Evolutionary conservation across 2,888 invertebrate genomes (phyloP).

Genomic region (Tetropium fuscum): DNA sequence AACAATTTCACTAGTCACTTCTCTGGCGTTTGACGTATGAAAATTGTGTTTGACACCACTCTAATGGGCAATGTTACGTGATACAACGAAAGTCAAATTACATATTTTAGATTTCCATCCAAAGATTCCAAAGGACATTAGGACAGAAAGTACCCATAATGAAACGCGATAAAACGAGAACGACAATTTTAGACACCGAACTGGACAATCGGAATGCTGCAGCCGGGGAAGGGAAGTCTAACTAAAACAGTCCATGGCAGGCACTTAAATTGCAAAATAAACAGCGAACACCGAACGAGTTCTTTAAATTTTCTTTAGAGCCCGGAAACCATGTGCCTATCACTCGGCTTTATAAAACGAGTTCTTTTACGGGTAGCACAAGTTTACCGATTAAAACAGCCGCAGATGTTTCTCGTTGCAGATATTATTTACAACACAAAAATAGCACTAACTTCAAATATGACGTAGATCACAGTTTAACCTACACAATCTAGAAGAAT

Average conservation of each 20-base stretch:
- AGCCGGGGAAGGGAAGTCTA: slow-evolving; percentile 41
- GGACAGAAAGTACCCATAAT: slow-evolving; percentile 15
- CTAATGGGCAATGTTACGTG: slow-evolving; percentile 46
- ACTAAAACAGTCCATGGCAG: slow-evolving; percentile 39
- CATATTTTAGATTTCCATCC: slow-evolving; percentile 11
- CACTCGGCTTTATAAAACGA: slow-evolving; percentile 63
- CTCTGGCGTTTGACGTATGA: slow-evolving; percentile 46
- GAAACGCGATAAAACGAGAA: slow-evolving; percentile 34
- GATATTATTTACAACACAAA: slow-evolving; percentile 46
- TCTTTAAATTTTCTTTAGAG: slow-evolving; percentile 43
- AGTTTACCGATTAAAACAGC: slow-evolving; percentile 52
- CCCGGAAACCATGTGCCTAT: slow-evolving; percentile 69
- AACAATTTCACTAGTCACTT: slow-evolving; percentile 48
- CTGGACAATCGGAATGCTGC: slow-evolving; percentile 36
- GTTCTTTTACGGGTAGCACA: slow-evolving; percentile 60
- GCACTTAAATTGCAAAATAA: slow-evolving; percentile 42
- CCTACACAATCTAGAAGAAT: slow-evolving; percentile 53
- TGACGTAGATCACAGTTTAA: slow-evolving; percentile 45
- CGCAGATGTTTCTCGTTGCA: slow-evolving; percentile 55
- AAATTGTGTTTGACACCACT: slow-evolving; percentile 47
- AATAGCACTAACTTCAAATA: slow-evolving; percentile 48
- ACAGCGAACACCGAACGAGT: slow-evolving; percentile 34
- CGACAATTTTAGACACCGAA: slow-evolving; percentile 55
- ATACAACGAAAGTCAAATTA: slow-evolving; percentile 44
- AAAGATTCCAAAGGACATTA: slow-evolving; percentile 17